These are phyloP conservation scores for Galerucella pusilla DNA, from an alignment of 2,888 invertebrate genomes.

Conservation along the genomic window DNA sequence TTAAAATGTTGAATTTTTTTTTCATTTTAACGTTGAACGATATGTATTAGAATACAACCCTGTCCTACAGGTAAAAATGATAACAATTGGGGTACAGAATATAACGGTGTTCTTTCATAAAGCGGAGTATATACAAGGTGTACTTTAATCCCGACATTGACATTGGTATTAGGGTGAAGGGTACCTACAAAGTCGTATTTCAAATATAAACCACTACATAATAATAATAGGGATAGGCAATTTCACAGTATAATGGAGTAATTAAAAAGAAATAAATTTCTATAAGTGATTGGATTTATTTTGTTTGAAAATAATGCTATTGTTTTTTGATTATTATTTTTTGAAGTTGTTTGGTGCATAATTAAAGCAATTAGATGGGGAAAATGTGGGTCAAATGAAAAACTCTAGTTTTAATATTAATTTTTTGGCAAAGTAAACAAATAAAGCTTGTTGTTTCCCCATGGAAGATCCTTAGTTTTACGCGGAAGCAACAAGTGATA, in stretches of 20 bases:
- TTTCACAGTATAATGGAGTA: conserved; percentile 12
- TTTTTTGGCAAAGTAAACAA: background rate
- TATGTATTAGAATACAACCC: background rate
- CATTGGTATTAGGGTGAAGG: conserved; percentile 13
- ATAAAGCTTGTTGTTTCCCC: too few relatives aligned
- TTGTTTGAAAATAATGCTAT: background rate
- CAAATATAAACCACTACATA: conserved; percentile 2
- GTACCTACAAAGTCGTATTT: background rate
- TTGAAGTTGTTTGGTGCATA: too few relatives aligned
- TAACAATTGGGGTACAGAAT: conserved; percentile 22
- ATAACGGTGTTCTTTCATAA: conserved; percentile 26
- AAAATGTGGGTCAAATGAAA: background rate
- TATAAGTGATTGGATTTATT: background rate
- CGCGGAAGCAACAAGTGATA: too few relatives aligned
- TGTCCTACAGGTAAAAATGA: conserved; percentile 23
- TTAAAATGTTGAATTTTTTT: too few relatives aligned
- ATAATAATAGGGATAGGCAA: conserved; percentile 1
- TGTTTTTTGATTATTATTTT: background rate
- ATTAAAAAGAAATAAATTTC: background rate
- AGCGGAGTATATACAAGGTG: conserved; percentile 19
- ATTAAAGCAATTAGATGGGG: background rate
- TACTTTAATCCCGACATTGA: conserved; percentile 22
- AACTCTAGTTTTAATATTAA: too few relatives aligned
- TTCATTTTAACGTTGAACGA: too few relatives aligned
- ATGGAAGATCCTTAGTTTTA: too few relatives aligned